Base-by-base conservation (phyloP, 2,113 vertebrate species). In the Ibidorhyncha struthersii region DNA sequence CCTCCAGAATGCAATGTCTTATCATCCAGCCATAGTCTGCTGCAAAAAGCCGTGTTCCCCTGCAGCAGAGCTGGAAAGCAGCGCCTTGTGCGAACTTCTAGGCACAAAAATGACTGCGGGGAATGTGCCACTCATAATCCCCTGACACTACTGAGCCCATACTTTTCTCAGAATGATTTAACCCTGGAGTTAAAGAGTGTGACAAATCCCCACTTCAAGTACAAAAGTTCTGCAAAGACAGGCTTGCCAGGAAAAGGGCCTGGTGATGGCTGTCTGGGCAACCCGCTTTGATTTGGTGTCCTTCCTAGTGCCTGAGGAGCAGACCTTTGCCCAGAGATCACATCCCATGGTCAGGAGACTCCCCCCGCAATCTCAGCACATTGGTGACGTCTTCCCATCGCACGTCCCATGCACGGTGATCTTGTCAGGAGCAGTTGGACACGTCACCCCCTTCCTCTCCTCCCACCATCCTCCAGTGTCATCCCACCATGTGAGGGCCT, bases 71-170 rank as follows among this genome's bases (percentile, higher is more conserved):
- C 18, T 0, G 2, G 53, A 49, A 61, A 76, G 6, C 25, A 70
- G 16, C 47, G 16, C 22, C 52, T 65, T 3, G 19, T 0, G 6
- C 21, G 78, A 65, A 50, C 25, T 29, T 50, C 30, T 23, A 10
- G 40, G n/a, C 47, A 53, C 1, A 4, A 65, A 47, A 10, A 3
- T 1, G 13, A 78, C 16, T 1, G 3, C 18, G 0, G 6, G 18
- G 45, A 66, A 50, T 4, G 1, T 0, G 2, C 7, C 4, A 8
- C 36, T 50, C 2, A 0, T 49, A 36, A 49, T 27, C 8, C 26
- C 26, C 17, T 1, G 0, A 16, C 25, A 6, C 47, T 22, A 9
- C 14, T 0, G 0, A 80, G 27, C 10, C 25, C 10, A 1, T 30
- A 10, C 9, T 49, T 15, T 52, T 34, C 69, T 55, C 62, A 65